A percentile compares a stretch with the other conserved stretches of the same genome.
phyloP scores from a whole-genome alignment of 2,113 vertebrate genomes.

The Lasiurus borealis region DNA sequence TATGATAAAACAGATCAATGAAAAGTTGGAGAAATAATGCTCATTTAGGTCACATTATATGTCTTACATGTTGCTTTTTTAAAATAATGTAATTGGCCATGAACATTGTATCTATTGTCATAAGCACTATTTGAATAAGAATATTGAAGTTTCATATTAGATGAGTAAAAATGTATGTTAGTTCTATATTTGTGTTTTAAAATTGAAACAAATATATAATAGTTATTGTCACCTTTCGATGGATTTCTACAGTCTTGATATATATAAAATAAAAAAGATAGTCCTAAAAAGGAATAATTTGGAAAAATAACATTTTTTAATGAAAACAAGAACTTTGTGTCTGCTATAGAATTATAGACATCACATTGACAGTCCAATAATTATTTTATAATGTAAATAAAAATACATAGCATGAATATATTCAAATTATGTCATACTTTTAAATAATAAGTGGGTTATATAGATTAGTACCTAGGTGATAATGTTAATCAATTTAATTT shows the following conservation, averaged over 20 bases:
- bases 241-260: neutral
- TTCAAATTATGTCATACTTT: constrained; percentile 22
- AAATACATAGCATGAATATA: neutral
- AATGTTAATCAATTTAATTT: constrained; percentile 36
- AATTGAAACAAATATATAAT: neutral
- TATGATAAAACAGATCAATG: neutral
- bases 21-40: neutral
- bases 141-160: constrained; percentile 6
- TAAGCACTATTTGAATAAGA: neutral
- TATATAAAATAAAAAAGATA: neutral
- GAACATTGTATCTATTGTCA: neutral
- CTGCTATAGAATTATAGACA: neutral
- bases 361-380: neutral
- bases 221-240: neutral
- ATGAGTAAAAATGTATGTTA: neutral
- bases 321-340: constrained; percentile 35
- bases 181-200: constrained; percentile 32
- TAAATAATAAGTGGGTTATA: constrained; percentile 47
- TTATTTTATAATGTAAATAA: constrained; percentile 38
- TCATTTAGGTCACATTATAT: neutral
- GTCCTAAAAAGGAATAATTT: constrained; percentile 22
- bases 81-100: neutral
- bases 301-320: neutral
- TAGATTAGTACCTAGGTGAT: constrained; percentile 5
- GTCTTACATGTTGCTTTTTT: neutral